Percentiles rank a stretch among this genome's conserved stretches.
Conservation (phyloP, 2,888 invertebrate species). For the Trichopria drosophilae region DNA sequence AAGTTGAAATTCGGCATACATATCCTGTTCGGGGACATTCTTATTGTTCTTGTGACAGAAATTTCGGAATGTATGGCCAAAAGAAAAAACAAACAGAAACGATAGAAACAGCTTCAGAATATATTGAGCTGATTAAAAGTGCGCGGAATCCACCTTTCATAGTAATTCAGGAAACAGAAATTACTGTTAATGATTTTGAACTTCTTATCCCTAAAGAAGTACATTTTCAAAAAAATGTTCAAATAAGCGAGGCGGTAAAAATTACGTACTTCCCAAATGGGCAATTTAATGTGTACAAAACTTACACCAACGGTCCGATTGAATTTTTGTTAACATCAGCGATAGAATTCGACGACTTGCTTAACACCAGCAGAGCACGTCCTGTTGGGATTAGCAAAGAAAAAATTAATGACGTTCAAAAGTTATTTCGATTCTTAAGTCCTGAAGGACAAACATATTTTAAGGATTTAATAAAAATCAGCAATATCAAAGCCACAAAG, state of each 20-base stretch:
- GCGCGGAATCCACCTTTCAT: conserved; percentile 19
- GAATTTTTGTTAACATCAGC: too few species aligned
- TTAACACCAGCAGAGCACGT: too few species aligned
- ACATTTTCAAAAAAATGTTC: conserved; percentile 12
- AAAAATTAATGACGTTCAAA: too few species aligned
- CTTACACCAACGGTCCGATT: too few species aligned
- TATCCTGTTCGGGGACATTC: conserved; percentile 35
- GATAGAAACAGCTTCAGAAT: conserved; percentile 22
- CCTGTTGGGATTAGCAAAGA: too few species aligned
- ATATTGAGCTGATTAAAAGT: conserved; percentile 19
- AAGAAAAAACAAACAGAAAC: conserved; percentile 23
- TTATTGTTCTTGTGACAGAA: conserved; percentile 28
- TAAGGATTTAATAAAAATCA: too few species aligned
- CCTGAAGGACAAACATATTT: too few species aligned
- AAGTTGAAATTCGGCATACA: conserved; percentile 24
- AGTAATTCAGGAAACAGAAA: conserved; percentile 14
- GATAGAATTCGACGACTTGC: too few species aligned
- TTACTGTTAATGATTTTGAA: conserved; percentile 20
- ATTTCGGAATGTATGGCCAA: conserved; percentile 30
- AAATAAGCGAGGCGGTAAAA: conserved; percentile 21
- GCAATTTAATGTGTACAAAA: conserved; percentile 9
- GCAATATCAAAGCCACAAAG: too few species aligned
- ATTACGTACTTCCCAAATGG: conserved; percentile 23
- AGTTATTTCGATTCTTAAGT: too few species aligned
- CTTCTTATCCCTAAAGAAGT: conserved; percentile 2